A percentile compares a stretch with the other conserved stretches of the same genome.
These are phyloP conservation scores for Hypanus sabinus DNA, from an alignment of 2,113 vertebrate genomes.

Conservation along the genomic window DNA sequence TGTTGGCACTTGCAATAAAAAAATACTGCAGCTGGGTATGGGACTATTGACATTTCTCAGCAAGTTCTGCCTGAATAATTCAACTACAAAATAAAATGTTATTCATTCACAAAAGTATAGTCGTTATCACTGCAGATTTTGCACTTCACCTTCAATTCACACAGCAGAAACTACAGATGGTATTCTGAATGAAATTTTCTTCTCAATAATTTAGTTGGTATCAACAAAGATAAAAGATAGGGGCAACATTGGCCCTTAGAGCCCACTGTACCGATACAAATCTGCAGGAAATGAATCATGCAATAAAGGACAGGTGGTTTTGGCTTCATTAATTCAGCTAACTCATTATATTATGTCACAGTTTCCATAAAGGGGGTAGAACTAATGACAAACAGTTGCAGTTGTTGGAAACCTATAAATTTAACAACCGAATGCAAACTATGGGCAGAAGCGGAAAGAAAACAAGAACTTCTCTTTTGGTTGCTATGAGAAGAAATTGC, in stretches of 20 bases:
- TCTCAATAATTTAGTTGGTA: neutral
- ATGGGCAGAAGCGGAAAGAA: too few species aligned
- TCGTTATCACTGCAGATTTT: neutral
- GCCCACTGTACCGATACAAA: neutral
- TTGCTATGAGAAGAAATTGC: neutral
- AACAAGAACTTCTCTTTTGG: too few species aligned
- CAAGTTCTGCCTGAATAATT: neutral
- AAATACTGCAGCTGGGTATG: too few species aligned
- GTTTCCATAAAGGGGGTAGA: neutral
- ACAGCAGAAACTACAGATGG: neutral
- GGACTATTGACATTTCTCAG: neutral
- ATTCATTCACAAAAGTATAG: neutral
- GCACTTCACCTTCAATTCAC: neutral
- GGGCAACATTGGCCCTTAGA: too few species aligned
- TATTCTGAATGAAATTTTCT: constrained; percentile 5
- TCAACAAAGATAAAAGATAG: neutral
- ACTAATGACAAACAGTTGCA: neutral
- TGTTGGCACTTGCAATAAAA: too few species aligned
- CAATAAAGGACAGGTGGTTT: neutral
- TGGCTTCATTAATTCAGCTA: neutral
- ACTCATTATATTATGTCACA: neutral
- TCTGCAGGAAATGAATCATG: constrained; percentile 1
- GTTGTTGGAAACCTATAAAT: neutral
- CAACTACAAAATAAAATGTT: neutral
- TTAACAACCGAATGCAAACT: neutral